Evolutionary conservation across 2,113 vertebrate species (phyloP).

Genomic region (Bombycilla garrulus): DNA sequence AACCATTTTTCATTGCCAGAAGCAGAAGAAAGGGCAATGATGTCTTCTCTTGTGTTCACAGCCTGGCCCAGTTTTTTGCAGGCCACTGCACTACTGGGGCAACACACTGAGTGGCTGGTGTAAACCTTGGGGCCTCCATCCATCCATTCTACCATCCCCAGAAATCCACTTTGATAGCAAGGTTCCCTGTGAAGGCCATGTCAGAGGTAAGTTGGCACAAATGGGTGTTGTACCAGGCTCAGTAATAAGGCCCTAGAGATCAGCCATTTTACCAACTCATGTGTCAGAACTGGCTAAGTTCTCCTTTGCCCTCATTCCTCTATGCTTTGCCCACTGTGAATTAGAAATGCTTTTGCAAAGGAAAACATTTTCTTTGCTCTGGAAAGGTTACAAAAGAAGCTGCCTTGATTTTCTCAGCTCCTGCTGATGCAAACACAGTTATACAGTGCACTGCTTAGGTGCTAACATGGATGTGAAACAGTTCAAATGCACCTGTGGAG

Average conservation of each 20-base stretch:
- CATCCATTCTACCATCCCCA: not conserved
- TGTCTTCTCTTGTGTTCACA: not conserved
- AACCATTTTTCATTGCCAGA: not conserved
- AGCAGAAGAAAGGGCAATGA: accelerated
- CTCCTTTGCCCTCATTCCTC: not conserved
- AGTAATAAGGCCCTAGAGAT: not conserved
- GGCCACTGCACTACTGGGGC: not conserved
- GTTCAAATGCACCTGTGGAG: not conserved
- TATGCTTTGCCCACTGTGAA: not conserved
- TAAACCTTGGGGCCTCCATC: not conserved
- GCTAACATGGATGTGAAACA: not conserved
- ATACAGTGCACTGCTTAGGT: accelerated
- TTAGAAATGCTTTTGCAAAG: not conserved
- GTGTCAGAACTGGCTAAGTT: not conserved
- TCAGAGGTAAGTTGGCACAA: not conserved
- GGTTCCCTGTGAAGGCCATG: not conserved
- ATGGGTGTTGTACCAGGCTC: not conserved
- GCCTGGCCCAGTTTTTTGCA: not conserved
- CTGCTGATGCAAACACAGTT: not conserved
- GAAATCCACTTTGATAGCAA: not conserved
- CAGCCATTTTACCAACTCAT: accelerated
- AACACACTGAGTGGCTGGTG: accelerated
- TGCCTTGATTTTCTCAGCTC: not conserved
- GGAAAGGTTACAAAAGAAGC: not conserved
- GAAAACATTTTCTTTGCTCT: not conserved